Evolutionary conservation across 2,797 vertebrate species (phyloP).

Genomic region (Leptodactylus fallax): DNA sequence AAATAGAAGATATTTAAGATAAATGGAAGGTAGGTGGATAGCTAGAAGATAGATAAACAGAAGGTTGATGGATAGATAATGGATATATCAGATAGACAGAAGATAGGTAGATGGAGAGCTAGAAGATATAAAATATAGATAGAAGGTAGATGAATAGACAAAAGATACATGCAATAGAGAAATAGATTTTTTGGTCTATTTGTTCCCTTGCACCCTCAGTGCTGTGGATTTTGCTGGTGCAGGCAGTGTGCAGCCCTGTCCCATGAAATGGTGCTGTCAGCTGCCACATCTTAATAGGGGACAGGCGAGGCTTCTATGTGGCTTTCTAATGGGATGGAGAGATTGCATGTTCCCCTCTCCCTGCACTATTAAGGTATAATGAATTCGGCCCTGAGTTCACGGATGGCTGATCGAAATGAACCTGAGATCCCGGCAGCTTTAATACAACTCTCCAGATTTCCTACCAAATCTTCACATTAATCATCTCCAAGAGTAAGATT

Average conservation of each 20-base stretch:
- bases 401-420: constrained; percentile 94
- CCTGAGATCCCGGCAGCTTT: constrained; percentile 85
- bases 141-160: not conserved
- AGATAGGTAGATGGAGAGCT: too few relatives aligned
- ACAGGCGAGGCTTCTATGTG: constrained; percentile 89
- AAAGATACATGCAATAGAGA: not conserved
- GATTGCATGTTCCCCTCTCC: constrained; percentile 92
- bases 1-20: too few relatives aligned
- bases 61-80: too few relatives aligned
- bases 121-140: too few relatives aligned
- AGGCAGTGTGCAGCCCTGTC: constrained; percentile 79
- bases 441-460: constrained; percentile 89
- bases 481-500: constrained; percentile 80
- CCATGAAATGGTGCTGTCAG: constrained; percentile 87
- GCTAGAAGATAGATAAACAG: too few relatives aligned
- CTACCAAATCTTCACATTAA: constrained; percentile 95
- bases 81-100: too few relatives aligned
- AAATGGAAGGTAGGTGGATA: too few relatives aligned
- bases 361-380: constrained; percentile 91
- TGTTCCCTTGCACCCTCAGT: not conserved
- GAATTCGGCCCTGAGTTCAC: constrained; percentile 94
- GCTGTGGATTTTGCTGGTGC: constrained; percentile 10
- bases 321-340: constrained; percentile 92
- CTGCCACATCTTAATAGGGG: constrained; percentile 93
- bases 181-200: not conserved